These are phyloP conservation scores for Ceramica pisi DNA, from an alignment of 2,888 invertebrate genomes.

Conservation along the genomic window DNA sequence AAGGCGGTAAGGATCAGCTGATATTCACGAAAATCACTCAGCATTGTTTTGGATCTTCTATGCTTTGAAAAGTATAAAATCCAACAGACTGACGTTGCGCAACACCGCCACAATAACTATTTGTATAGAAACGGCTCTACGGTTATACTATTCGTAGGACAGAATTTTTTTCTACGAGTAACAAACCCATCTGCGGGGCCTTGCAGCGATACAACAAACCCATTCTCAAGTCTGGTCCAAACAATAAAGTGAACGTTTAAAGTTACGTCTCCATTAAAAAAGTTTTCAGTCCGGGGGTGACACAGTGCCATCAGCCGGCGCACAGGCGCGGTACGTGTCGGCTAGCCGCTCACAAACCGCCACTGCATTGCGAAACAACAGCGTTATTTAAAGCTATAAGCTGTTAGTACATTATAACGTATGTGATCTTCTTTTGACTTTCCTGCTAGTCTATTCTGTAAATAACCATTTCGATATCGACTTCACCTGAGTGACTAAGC, in stretches of 20 bases:
- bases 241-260: conserved; percentile 22
- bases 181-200: neutral
- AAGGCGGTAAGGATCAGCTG: no score
- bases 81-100: neutral
- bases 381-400: neutral
- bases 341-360: conserved; percentile 17
- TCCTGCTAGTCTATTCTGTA: no score
- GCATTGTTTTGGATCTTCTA: neutral
- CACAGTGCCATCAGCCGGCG: conserved; percentile 20
- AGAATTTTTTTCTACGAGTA: neutral
- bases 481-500: no score
- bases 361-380: conserved; percentile 51
- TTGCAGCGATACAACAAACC: neutral
- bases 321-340: conserved; percentile 26
- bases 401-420: no score
- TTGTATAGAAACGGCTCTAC: neutral
- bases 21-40: neutral
- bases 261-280: conserved; percentile 12
- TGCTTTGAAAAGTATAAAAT: neutral
- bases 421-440: no score
- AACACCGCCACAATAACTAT: neutral
- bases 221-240: conserved; percentile 8
- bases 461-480: no score
- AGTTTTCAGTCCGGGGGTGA: conserved; percentile 33
- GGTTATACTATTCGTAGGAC: neutral